A percentile compares a stretch with the other conserved stretches of the same genome.
These are phyloP conservation scores for Forbesichthys agassizii DNA, from an alignment of 2,113 vertebrate species.

Conservation along the genomic window DNA sequence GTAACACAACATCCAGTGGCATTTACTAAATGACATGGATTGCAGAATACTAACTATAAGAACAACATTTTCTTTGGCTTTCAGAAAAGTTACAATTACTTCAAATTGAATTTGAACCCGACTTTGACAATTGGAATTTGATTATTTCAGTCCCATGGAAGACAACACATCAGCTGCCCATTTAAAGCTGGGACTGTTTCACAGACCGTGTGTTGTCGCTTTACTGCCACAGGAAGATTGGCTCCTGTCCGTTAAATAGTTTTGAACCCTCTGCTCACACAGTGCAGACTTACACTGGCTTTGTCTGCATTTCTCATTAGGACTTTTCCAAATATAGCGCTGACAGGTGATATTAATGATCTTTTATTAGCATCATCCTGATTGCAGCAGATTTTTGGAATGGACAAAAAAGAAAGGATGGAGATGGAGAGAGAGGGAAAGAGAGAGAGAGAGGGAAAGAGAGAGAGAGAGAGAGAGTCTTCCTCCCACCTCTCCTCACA, in stretches of 20 bases:
- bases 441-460: background rate
- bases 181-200: background rate
- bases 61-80: background rate
- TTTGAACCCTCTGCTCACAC: conserved; percentile 16
- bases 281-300: conserved; percentile 51
- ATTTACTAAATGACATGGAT: too few relatives aligned
- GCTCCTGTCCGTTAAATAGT: conserved; percentile 33
- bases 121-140: conserved; percentile 3
- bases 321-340: conserved; percentile 75
- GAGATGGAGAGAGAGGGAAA: conserved; percentile 1
- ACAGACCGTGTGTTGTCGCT: conserved; percentile 16
- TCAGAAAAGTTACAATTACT: background rate
- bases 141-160: background rate
- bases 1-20: too few relatives aligned
- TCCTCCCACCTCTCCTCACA: conserved; percentile 73
- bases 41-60: background rate
- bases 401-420: conserved; percentile 39
- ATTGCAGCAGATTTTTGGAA: conserved; percentile 70
- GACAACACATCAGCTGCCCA: background rate
- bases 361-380: conserved; percentile 75
- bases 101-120: background rate
- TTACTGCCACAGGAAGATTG: conserved; percentile 14
- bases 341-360: conserved; percentile 78
- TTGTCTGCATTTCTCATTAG: conserved; percentile 66
- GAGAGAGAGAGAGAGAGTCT: conserved; percentile 60